phyloP scores from a whole-genome alignment of 2,888 invertebrate genomes.

The Eupithecia subumbrata region DNA sequence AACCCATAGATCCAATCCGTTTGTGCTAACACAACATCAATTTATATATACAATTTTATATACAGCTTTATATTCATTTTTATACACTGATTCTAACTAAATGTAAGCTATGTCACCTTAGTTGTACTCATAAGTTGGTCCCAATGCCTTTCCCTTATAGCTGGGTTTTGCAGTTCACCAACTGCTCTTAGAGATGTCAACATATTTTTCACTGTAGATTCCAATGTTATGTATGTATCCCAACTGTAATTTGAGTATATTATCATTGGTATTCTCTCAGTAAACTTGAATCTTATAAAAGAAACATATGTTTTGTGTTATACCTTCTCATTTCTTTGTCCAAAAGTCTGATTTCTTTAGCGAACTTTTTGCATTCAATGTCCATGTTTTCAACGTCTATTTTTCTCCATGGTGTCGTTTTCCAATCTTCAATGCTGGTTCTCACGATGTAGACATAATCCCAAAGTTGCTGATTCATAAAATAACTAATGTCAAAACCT shows the following conservation, averaged over 20 bases:
- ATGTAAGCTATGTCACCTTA: conserved; percentile 85
- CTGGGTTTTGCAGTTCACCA: conserved; percentile 97
- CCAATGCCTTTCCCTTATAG: conserved; percentile 98
- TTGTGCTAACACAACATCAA: conserved; percentile 45
- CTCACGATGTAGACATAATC: conserved; percentile 96
- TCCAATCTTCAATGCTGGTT: conserved; percentile 98
- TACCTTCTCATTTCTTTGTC: conserved; percentile 96
- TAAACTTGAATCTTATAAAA: neutral
- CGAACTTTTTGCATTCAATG: conserved; percentile 98
- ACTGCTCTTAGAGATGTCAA: conserved; percentile 97
- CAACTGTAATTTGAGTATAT: conserved; percentile 80
- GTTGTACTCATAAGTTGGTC: conserved; percentile 98
- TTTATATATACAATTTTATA: conserved; percentile 55
- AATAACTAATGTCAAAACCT: neutral
- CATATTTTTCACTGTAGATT: conserved; percentile 98
- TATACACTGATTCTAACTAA: conserved; percentile 49
- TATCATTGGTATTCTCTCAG: neutral
- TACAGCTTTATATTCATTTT: conserved; percentile 50
- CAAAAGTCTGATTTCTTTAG: conserved; percentile 94
- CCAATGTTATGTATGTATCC: conserved; percentile 95
- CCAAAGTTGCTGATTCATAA: conserved; percentile 92
- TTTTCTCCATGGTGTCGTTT: conserved; percentile 97
- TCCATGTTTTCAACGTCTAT: conserved; percentile 99
- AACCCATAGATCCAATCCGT: conserved; percentile 42
- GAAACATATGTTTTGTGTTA: neutral